A percentile compares a stretch with the other conserved stretches of the same genome.
These are phyloP conservation scores for Caenorhabditis briggsae DNA, from an alignment of 1,140 invertebrate species.

Conservation along the genomic window DNA sequence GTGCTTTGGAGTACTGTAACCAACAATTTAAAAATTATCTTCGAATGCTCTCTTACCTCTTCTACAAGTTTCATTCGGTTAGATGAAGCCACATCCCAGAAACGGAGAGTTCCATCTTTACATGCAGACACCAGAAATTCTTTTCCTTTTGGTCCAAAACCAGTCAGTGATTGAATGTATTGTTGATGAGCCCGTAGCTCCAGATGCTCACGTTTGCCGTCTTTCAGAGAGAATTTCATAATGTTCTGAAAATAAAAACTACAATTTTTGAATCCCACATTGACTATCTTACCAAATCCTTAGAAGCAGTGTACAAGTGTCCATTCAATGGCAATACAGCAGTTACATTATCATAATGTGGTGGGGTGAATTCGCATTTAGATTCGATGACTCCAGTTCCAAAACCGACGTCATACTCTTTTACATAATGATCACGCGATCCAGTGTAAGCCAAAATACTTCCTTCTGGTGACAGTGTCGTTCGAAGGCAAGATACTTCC, in stretches of 20 bases:
- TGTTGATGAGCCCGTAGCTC: conserved; percentile 62
- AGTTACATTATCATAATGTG: conserved; percentile 90
- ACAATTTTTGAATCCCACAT: background rate
- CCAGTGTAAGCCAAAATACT: conserved; percentile 83
- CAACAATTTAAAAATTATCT: conserved; percentile 81
- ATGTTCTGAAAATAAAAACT: conserved; percentile 62
- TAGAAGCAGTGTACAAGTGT: conserved; percentile 86
- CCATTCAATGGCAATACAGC: conserved; percentile 81
- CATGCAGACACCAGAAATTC: conserved; percentile 85
- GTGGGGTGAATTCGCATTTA: conserved; percentile 85
- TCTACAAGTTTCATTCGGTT: conserved; percentile 58
- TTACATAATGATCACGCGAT: conserved; percentile 90
- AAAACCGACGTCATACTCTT: conserved; percentile 77
- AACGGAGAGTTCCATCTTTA: conserved; percentile 84
- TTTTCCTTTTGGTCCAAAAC: conserved; percentile 77
- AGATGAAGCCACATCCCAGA: conserved; percentile 81
- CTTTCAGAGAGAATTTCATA: conserved; percentile 63
- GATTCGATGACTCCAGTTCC: conserved; percentile 80
- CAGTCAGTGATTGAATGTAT: conserved; percentile 60
- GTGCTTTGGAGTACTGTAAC: conserved; percentile 81
- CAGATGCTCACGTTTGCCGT: conserved; percentile 63
- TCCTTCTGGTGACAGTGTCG: conserved; percentile 45
- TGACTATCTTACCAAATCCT: conserved; percentile 83
- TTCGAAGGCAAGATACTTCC: conserved; percentile 65
- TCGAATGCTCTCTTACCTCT: conserved; percentile 33